phyloP scores from a whole-genome alignment of 2,888 invertebrate genomes.

The Allacma fusca region DNA sequence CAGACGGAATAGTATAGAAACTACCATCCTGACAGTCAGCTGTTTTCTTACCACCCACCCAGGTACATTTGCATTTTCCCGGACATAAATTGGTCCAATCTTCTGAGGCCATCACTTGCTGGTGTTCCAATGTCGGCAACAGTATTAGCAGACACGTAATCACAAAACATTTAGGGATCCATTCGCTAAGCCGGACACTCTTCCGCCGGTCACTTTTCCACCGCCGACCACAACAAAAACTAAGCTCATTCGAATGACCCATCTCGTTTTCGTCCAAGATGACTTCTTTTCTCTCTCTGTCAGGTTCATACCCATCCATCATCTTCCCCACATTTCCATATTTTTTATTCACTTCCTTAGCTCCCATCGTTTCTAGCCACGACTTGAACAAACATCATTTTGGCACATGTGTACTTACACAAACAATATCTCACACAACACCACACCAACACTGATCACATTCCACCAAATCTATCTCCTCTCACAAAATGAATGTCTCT shows the following conservation, averaged over 20 bases:
- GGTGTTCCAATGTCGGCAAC: slow-evolving; percentile 7
- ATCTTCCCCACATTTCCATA: slow-evolving; percentile 17
- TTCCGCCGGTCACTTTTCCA: slow-evolving; percentile 33
- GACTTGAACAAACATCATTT: slow-evolving; percentile 1
- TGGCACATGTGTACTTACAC: not conserved
- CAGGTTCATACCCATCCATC: slow-evolving; percentile 6
- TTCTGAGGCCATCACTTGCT: slow-evolving; percentile 36
- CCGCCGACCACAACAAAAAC: not conserved
- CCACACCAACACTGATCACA: not conserved
- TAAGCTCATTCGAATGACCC: slow-evolving; percentile 32
- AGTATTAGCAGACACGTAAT: slow-evolving; percentile 20
- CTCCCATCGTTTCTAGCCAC: slow-evolving; percentile 12
- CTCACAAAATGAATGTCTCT: too few relatives aligned
- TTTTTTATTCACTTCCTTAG: not conserved
- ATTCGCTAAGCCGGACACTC: not conserved
- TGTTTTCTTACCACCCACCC: slow-evolving; percentile 86
- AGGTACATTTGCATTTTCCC: slow-evolving; percentile 86
- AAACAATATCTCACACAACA: not conserved
- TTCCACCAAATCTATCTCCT: not conserved
- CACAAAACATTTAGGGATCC: slow-evolving; percentile 7
- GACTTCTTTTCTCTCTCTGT: slow-evolving; percentile 1
- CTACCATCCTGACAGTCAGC: slow-evolving; percentile 84
- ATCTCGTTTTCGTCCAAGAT: not conserved
- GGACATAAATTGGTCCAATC: slow-evolving; percentile 71
- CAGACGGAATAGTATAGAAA: slow-evolving; percentile 78